Conservation (phyloP, 2,888 invertebrate species). For the Trissolcus brochymenae region DNA sequence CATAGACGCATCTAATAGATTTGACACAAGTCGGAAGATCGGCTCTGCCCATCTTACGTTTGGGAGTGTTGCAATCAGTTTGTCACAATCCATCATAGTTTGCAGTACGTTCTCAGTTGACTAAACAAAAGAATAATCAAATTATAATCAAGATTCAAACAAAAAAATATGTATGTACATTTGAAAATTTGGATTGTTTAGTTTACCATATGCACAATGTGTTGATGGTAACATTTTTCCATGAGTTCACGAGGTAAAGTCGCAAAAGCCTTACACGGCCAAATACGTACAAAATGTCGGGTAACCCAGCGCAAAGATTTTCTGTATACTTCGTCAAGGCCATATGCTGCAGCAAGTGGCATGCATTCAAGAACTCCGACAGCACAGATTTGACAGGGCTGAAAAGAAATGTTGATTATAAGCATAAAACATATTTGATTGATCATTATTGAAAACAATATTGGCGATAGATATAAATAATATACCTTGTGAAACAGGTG, state of each 20-base stretch:
- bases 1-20: conserved; percentile 88
- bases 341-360: conserved; percentile 89
- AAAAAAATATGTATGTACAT: too few species aligned
- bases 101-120: conserved; percentile 88
- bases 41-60: conserved; percentile 90
- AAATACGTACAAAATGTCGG: conserved; percentile 89
- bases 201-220: conserved; percentile 84
- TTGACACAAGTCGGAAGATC: conserved; percentile 86
- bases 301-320: conserved; percentile 93
- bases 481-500: conserved; percentile 94
- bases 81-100: conserved; percentile 89
- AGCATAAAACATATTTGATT: not conserved
- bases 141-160: conserved; percentile 19
- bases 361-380: conserved; percentile 92
- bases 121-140: conserved; percentile 71
- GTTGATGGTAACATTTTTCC: conserved; percentile 90
- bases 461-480: conserved; percentile 13
- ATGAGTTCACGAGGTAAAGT: conserved; percentile 88
- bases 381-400: conserved; percentile 93
- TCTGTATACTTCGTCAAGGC: conserved; percentile 90
- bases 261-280: conserved; percentile 94
- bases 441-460: not conserved
- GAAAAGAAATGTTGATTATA: conserved; percentile 63
- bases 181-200: not conserved
- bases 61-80: conserved; percentile 86